Evolutionary conservation across 2,113 vertebrate genomes (phyloP).

Genomic region (Ochotona curzoniae): DNA sequence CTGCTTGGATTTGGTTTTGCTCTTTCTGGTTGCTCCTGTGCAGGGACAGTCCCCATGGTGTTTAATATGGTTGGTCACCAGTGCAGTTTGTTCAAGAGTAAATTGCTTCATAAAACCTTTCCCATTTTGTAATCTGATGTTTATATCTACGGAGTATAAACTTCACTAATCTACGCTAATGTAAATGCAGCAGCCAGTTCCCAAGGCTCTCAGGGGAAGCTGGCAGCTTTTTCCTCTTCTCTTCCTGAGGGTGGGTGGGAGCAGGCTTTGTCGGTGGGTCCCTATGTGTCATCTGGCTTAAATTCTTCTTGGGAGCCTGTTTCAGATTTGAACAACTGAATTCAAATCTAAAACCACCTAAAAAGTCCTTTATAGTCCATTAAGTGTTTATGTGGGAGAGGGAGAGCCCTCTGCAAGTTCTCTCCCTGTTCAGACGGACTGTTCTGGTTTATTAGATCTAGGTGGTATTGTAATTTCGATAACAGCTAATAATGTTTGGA

Average conservation of each 20-base stretch:
- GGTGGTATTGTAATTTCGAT: constrained; percentile 82
- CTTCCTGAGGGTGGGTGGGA: background rate
- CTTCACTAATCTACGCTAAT: background rate
- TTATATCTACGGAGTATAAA: background rate
- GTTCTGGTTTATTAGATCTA: constrained; percentile 77
- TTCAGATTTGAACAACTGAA: constrained; percentile 62
- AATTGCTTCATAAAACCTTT: background rate
- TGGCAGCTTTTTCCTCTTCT: background rate
- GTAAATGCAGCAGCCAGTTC: background rate
- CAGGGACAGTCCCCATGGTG: background rate
- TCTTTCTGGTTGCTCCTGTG: background rate
- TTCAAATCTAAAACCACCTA: constrained; percentile 77
- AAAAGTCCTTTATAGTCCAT: constrained; percentile 76
- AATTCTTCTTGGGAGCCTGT: constrained; percentile 69
- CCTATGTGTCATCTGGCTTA: constrained; percentile 27
- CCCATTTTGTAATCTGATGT: background rate
- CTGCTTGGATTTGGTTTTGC: background rate
- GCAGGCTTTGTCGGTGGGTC: background rate
- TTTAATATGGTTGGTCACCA: background rate
- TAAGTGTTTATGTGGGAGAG: constrained; percentile 75
- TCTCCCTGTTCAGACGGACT: constrained; percentile 81
- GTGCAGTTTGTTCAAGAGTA: background rate
- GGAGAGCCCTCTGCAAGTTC: constrained; percentile 72
- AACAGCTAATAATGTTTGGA: constrained; percentile 81
- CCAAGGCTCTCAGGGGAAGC: background rate